Evolutionary conservation across 2,888 invertebrate species (phyloP), one percentile per base, ranked within the genome.

Genomic region (Adelphocoris suturalis): DNA sequence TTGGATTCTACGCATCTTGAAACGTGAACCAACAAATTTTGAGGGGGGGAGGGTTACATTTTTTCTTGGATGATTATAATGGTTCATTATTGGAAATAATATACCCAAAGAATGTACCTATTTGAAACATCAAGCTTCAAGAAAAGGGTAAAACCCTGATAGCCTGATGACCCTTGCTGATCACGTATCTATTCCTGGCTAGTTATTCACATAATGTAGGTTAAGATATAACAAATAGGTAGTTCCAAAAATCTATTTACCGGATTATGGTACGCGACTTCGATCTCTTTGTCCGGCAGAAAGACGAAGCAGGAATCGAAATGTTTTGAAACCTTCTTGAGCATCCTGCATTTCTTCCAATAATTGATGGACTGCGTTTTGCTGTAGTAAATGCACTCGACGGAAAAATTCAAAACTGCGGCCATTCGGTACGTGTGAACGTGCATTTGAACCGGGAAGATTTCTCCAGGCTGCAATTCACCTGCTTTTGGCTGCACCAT

Each of bases 231-330:
- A 37, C 37, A 37, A 4, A 37, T 37, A 4, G n/a, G n/a, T n/a
- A n/a, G n/a, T n/a, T n/a, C n/a, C n/a, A n/a, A n/a, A n/a, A n/a
- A n/a, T n/a, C n/a, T 4, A 1, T 28, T 86, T 19, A 86, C 86
- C 46, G 86, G 86, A 19, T 68, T 86, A 16, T 46, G 23, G 86
- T 86, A 86, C 14, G 86, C 86, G 27, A 86, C 19, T 75, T 89
- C 81, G 37, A 89, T 89, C 57, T 89, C 89, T 57, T 61, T 81
- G n/a, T 81, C 81, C 12, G 80, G 80, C 37, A 28, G 7, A 12
- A 81, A 76, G 14, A 46, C 47, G 19, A 89, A 89, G 28, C 89
- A 89, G 4, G 80, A 46, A 14, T 89, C 89, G 61, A 89, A 89
- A 7, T 28, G 46, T 52, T 37, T 55, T 19, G 81, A 16, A 7